Conservation (phyloP, 2,888 invertebrate genomes). For the Hedychridium roseum region DNA sequence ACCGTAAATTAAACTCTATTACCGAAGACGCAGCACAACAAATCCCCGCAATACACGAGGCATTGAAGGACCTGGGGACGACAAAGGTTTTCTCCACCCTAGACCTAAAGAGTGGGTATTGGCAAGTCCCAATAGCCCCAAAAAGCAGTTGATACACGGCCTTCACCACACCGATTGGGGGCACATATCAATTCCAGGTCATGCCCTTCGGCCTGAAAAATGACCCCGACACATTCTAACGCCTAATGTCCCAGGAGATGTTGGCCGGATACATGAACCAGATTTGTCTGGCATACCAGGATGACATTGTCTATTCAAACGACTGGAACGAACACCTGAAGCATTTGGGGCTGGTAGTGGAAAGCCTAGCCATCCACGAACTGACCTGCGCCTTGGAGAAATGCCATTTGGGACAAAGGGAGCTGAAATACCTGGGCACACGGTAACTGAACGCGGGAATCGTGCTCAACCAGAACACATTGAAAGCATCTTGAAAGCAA, state of each 20-base stretch:
- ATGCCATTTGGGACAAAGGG: conserved; percentile 19
- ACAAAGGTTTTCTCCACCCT: conserved; percentile 44
- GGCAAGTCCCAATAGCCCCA: conserved; percentile 43
- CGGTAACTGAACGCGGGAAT: conserved; percentile 9
- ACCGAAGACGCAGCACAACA: conserved; percentile 28
- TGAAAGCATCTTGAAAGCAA: not conserved
- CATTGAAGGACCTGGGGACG: conserved; percentile 30
- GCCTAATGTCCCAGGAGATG: conserved; percentile 39
- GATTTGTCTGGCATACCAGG: conserved; percentile 38
- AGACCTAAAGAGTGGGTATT: conserved; percentile 47
- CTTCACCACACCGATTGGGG: conserved; percentile 40
- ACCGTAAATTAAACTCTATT: conserved; percentile 32
- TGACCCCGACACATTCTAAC: conserved; percentile 43
- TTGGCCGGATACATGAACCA: conserved; percentile 26
- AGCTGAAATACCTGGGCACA: conserved; percentile 19
- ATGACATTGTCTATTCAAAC: conserved; percentile 40
- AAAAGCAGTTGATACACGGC: conserved; percentile 35
- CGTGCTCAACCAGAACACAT: conserved; percentile 1
- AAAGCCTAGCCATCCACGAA: conserved; percentile 23
- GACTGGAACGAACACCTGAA: conserved; percentile 26
- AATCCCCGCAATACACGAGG: conserved; percentile 32
- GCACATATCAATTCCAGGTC: conserved; percentile 40
- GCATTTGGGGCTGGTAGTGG: conserved; percentile 28
- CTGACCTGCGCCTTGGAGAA: conserved; percentile 17
- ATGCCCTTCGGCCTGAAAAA: conserved; percentile 46